These are phyloP conservation scores for Lycocorax pyrrhopterus DNA, from an alignment of 2,113 vertebrate species.

Conservation along the genomic window DNA sequence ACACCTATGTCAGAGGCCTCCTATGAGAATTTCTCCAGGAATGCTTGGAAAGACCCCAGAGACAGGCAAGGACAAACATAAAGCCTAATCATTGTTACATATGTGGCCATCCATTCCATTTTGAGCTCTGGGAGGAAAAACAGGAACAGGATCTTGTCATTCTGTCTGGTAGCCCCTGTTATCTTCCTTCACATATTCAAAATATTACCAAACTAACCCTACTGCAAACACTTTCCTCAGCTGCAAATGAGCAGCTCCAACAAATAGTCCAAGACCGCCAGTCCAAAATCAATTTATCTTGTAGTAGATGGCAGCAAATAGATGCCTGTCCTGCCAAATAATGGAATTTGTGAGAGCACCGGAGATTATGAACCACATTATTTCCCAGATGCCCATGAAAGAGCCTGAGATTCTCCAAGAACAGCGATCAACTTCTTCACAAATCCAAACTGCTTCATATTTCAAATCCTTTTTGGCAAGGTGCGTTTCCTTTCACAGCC, in stretches of 20 bases:
- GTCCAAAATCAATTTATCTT: neutral
- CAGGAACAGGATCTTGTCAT: neutral
- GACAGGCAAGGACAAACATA: neutral
- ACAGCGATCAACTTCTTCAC: neutral
- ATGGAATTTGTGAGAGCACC: neutral
- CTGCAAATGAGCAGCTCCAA: neutral
- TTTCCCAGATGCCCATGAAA: slow-evolving; percentile 19
- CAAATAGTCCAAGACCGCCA: neutral
- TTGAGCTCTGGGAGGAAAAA: neutral
- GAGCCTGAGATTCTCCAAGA: neutral
- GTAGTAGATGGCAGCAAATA: neutral
- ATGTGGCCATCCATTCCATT: neutral
- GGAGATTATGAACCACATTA: slow-evolving; percentile 14
- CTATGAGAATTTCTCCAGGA: neutral
- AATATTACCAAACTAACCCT: neutral
- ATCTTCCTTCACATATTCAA: neutral
- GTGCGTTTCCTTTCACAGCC: slow-evolving; percentile 35
- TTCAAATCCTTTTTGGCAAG: slow-evolving; percentile 56
- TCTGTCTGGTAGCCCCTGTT: neutral
- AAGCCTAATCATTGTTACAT: neutral
- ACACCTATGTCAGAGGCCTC: neutral
- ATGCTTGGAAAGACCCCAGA: neutral
- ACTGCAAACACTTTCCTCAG: neutral
- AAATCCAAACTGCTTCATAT: slow-evolving; percentile 24
- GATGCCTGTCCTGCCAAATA: neutral